Evolutionary conservation across 2,113 vertebrate genomes (phyloP), one percentile per base, ranked within the genome.

Genomic region (Alces alces): DNA sequence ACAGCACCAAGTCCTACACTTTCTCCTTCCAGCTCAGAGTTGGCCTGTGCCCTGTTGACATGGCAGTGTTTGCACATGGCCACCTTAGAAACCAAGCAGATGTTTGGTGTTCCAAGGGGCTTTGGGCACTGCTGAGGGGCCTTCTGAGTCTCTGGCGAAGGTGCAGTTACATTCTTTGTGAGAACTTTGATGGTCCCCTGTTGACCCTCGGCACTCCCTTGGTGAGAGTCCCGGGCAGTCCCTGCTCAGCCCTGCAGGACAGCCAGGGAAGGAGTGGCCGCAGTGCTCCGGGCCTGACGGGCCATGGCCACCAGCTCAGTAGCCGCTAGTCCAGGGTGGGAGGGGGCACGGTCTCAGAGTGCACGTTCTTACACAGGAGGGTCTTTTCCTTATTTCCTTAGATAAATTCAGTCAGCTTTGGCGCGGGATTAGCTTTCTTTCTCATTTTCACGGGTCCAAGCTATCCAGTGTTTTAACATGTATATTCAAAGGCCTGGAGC

Each of bases 1-100:
- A 7, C 36, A 5, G 45, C 55, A 5, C 55, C 10, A 0, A 43
- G 19, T 12, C 54, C 0, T 1, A 7, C 0, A 3, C n/a, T 14
- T 10, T 80, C 30, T 87, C 2, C 1, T n/a, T 54, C 87, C 17
- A 13, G 25, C 23, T n/a, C 52, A 15, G 10, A 2, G 1, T 4
- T 4, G n/a, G 43, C 14, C 5, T 61, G 43, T 19, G 43, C 43
- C 55, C 54, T 57, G 39, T 36, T 89, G 9, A 11, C 2, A 15
- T 21, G 86, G 70, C 58, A 58, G 58, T 25, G 5, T 58, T 66
- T 33, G 3, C 33, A 70, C 30, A 19, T 0, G 2, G 80, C 33
- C 28, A 2, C 3, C 2, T 36, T 30, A 13, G 66, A 86, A 30
- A 47, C 54, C 54, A 19, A 43, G 82, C 2, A 0, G 5, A 2